Evolutionary conservation across 2,888 invertebrate genomes (phyloP), one percentile per base, ranked within the genome.

Genomic region (Heteromyza rotundicornis): DNA sequence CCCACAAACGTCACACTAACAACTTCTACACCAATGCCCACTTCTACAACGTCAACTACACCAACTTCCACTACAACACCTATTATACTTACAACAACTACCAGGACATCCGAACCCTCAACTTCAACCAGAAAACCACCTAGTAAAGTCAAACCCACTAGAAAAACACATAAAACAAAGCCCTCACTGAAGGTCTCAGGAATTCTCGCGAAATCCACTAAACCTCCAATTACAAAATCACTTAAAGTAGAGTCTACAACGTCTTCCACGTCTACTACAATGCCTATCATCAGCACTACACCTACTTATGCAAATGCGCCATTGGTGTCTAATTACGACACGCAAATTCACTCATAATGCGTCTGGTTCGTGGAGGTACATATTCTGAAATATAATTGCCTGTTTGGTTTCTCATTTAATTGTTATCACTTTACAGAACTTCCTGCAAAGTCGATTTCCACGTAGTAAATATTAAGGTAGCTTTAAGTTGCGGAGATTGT

Each of bases 331-430:
- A 73, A 75, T 1, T n/a, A n/a, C 60, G 72, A 7, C 66, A 68
- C 35, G 69, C 69, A 56, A 71, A 75, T 53, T 75, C 74, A 1
- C 36, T 74, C 51, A 75, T 75, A 20, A 77, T 77, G 77, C 64
- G 70, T n/a, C 40, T 77, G 17, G 32, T 74, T 24, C 69, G n/a
- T n/a, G n/a, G n/a, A 59, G 54, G 64, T 57, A 40, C 57, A n/a
- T 16, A 17, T 17, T 35, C 2, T 20, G 14, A 16, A 47, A 20
- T 35, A 1, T 16, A n/a, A 57, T 19, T 2, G 2, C n/a, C 1
- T 50, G 23, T 19, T 50, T 40, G 10, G 5, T 10, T 14, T 40
- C 7, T 40, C 5, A 10, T 40, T 40, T 40, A 10, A 40, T 40
- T 40, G 5, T 40, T 10, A n/a, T n/a, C 14, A 14, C 14, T 40